phyloP scores from a whole-genome alignment of 2,797 vertebrate species.

The Anolis apletophallus region DNA sequence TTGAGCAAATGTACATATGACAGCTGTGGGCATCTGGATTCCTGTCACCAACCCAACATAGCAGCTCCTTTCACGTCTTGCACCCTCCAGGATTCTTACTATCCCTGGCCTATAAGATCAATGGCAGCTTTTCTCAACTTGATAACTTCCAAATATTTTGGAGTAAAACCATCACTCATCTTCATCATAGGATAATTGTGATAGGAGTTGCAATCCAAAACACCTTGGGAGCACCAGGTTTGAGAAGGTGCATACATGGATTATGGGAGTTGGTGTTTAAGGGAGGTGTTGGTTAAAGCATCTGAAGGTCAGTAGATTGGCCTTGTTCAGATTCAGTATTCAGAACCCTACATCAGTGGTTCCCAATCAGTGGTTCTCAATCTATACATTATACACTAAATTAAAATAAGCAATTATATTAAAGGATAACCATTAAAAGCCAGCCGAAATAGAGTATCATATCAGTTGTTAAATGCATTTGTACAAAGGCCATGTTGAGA shows the following conservation, averaged over 20 bases:
- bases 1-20: background rate
- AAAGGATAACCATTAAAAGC: too few relatives aligned
- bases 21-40: background rate
- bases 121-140: background rate
- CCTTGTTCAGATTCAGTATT: background rate
- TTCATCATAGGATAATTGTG: background rate
- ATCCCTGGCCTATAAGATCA: background rate
- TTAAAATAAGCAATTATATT: too few relatives aligned
- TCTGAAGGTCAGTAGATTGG: background rate
- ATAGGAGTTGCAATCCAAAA: background rate
- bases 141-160: background rate
- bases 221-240: background rate
- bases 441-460: too few relatives aligned
- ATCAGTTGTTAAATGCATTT: background rate
- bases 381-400: too few relatives aligned
- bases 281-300: background rate
- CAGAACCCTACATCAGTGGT: background rate
- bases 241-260: background rate
- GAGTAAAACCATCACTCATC: background rate
- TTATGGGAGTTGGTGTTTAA: background rate
- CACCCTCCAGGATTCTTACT: background rate
- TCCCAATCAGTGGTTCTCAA: too few relatives aligned
- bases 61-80: background rate
- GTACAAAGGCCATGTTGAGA: background rate
- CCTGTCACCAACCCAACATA: background rate